Percentiles rank a stretch among this genome's conserved stretches.
phyloP scores from a whole-genome alignment of 2,113 vertebrate species.

The Xyrauchen texanus region DNA sequence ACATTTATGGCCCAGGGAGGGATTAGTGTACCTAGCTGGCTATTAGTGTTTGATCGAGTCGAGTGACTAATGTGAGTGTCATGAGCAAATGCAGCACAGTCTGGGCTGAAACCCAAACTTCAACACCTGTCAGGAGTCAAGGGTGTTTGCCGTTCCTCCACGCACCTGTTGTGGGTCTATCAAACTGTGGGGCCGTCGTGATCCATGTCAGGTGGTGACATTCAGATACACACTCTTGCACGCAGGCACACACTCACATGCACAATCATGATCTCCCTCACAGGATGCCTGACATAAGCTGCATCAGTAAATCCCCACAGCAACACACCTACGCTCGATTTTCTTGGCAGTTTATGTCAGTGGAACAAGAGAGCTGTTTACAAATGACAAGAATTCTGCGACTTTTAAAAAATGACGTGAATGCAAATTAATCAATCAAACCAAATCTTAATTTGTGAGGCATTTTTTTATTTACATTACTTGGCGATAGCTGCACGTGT shows the following conservation, averaged over 20 bases:
- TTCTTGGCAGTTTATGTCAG: conserved; percentile 28
- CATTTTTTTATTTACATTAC: too few relatives aligned
- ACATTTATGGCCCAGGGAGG: conserved; percentile 83
- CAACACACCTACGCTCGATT: conserved; percentile 37
- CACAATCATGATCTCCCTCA: conserved; percentile 30
- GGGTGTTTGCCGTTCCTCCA: conserved; percentile 74
- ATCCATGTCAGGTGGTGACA: conserved; percentile 81
- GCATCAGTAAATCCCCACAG: conserved; percentile 42
- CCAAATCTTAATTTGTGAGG: too few relatives aligned
- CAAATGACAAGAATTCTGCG: not conserved
- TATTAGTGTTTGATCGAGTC: conserved; percentile 67
- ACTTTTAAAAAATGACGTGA: too few relatives aligned
- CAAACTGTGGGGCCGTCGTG: conserved; percentile 64
- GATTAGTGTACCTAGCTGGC: conserved; percentile 75
- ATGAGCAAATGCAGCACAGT: conserved; percentile 54
- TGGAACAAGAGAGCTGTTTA: not conserved
- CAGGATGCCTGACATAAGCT: conserved; percentile 39
- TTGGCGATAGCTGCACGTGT: too few relatives aligned
- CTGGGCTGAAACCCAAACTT: conserved; percentile 84
- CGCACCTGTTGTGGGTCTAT: conserved; percentile 83
- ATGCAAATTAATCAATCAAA: too few relatives aligned
- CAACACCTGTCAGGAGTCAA: conserved; percentile 81
- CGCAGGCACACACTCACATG: conserved; percentile 1
- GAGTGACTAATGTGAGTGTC: conserved; percentile 75
- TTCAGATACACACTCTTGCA: conserved; percentile 3